phyloP scores from a whole-genome alignment of 1,140 invertebrate genomes.

The Doryteuthis pealeii region DNA sequence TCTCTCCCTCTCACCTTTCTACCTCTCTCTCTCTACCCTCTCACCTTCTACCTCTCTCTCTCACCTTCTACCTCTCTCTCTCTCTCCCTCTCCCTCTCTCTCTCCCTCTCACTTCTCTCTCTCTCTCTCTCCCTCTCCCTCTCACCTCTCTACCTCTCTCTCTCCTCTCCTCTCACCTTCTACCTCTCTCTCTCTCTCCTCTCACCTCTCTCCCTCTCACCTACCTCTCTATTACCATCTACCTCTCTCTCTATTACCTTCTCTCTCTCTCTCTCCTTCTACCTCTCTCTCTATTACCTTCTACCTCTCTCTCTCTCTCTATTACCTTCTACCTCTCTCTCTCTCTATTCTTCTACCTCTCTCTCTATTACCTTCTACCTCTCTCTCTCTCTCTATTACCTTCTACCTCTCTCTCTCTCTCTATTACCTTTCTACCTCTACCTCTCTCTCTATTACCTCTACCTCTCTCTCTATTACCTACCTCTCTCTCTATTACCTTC shows the following conservation, averaged over 20 bases:
- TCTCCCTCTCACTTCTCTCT: not conserved
- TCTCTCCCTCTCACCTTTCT: not conserved
- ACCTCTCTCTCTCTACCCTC: not conserved
- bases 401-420: not conserved
- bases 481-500: not conserved
- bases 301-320: not conserved
- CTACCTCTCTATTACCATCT: not conserved
- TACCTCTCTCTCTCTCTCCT: not conserved
- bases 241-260: too few species aligned
- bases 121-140: not conserved
- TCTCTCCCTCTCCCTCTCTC: not conserved
- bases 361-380: too few species aligned
- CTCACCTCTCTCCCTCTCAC: not conserved
- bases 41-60: not conserved
- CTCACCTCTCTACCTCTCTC: not conserved
- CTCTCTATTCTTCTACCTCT: too few species aligned
- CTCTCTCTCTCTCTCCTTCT: not conserved
- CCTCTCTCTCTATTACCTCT: not conserved
- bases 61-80: not conserved
- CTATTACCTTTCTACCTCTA: not conserved
- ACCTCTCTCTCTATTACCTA: not conserved
- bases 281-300: not conserved
- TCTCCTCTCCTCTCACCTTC: not conserved
- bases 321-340: too few species aligned
- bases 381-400: too few species aligned